Percentiles rank a stretch among this genome's conserved stretches.
These are phyloP conservation scores for Orycteropus afer DNA, from an alignment of 2,113 vertebrate species.

Conservation along the genomic window DNA sequence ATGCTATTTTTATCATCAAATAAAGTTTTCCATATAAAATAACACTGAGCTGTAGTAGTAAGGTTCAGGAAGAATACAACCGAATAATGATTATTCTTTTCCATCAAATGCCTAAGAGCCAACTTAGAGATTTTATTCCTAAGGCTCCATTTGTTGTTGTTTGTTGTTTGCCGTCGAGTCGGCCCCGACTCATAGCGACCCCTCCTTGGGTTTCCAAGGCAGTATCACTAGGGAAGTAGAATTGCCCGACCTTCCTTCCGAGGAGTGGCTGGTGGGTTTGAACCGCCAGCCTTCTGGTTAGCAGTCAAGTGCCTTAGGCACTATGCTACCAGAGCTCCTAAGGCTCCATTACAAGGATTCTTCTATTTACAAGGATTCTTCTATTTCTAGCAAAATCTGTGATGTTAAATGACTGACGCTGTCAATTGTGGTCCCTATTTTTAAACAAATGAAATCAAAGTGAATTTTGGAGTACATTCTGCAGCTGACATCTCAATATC, in stretches of 20 bases:
- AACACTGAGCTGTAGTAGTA: conserved; percentile 82
- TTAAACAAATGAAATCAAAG: conserved; percentile 50
- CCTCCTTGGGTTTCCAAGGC: too few species aligned
- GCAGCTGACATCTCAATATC: conserved; percentile 26
- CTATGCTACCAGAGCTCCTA: too few species aligned
- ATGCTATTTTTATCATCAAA: conserved; percentile 98
- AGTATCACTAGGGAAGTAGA: too few species aligned
- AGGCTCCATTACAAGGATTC: conserved; percentile 55
- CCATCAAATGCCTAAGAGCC: conserved; percentile 64
- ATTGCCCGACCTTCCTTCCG: too few species aligned
- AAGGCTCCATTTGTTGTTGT: too few species aligned
- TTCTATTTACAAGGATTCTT: too few species aligned
- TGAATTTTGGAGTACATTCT: not conserved
- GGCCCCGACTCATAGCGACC: too few species aligned
- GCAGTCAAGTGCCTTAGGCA: too few species aligned
- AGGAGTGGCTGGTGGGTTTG: too few species aligned
- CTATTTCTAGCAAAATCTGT: conserved; percentile 32
- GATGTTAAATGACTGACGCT: conserved; percentile 21
- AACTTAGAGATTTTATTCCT: conserved; percentile 43
- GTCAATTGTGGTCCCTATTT: not conserved
- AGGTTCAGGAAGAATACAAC: conserved; percentile 76
- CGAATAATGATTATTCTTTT: conserved; percentile 28
- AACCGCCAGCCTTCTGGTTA: too few species aligned
- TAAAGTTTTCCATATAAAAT: conserved; percentile 97
- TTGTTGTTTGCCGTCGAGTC: too few species aligned